phyloP scores from a whole-genome alignment of 2,113 vertebrate species.

The Ia io region DNA sequence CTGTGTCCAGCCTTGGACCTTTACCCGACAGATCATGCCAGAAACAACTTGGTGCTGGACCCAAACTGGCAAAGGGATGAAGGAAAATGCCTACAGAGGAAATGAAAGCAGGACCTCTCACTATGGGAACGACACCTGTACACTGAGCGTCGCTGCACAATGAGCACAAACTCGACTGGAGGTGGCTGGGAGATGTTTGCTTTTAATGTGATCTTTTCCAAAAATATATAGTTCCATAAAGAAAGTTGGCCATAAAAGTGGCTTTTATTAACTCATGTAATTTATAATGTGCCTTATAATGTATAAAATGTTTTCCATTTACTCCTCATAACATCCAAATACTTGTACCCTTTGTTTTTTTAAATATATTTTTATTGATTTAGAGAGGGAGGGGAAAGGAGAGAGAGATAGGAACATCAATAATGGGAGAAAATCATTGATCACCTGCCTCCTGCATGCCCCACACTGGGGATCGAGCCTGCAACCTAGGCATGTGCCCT shows the following conservation, averaged over 20 bases:
- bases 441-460: too few relatives aligned
- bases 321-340: background rate
- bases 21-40: background rate
- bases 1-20: background rate
- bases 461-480: too few relatives aligned
- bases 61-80: background rate
- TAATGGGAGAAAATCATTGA: too few relatives aligned
- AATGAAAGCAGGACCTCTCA: background rate
- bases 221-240: background rate
- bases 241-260: background rate
- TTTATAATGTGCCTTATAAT: background rate
- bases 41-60: background rate
- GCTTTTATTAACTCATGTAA: background rate
- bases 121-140: fast-evolving
- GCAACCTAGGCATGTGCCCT: too few relatives aligned
- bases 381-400: too few relatives aligned
- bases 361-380: too few relatives aligned
- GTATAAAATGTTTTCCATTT: background rate
- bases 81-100: background rate
- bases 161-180: background rate
- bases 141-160: background rate
- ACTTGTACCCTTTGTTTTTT: too few relatives aligned
- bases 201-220: background rate
- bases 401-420: too few relatives aligned
- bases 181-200: background rate